These are phyloP conservation scores for Oncorhynchus tshawytscha DNA, from an alignment of 2,113 vertebrate genomes.

Conservation along the genomic window DNA sequence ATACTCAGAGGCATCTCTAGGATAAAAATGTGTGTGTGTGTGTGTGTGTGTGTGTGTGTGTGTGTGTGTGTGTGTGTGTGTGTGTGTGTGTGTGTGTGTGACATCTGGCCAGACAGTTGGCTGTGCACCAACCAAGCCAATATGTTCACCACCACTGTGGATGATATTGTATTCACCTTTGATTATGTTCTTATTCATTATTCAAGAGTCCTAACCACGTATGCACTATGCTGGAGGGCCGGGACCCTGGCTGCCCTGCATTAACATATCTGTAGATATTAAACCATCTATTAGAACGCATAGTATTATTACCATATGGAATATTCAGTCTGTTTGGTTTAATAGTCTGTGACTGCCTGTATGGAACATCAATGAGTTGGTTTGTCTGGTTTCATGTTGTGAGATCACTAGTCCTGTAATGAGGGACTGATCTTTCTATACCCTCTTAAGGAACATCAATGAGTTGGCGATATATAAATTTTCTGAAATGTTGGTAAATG, in stretches of 20 bases:
- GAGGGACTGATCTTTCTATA: too few relatives aligned
- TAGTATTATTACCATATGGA: neutral
- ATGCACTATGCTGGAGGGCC: conserved; percentile 35
- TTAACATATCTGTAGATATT: conserved; percentile 46
- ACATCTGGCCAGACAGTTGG: conserved; percentile 21
- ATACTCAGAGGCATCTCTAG: conserved; percentile 46
- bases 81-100: neutral
- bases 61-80: too few relatives aligned
- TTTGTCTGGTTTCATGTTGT: neutral
- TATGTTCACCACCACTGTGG: conserved; percentile 18
- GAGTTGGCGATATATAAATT: too few relatives aligned
- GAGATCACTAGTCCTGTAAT: too few relatives aligned
- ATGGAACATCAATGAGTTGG: neutral
- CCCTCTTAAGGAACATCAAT: neutral
- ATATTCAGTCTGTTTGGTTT: neutral
- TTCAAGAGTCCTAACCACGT: conserved; percentile 52
- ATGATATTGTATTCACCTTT: conserved; percentile 51
- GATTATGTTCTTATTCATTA: conserved; percentile 53
- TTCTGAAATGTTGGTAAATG: too few relatives aligned
- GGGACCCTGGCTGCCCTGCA: conserved; percentile 31
- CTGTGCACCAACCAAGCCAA: conserved; percentile 13
- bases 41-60: neutral
- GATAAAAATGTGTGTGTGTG: conserved; percentile 25
- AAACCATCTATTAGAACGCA: conserved; percentile 37
- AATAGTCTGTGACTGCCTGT: neutral